phyloP scores from a whole-genome alignment of 2,797 vertebrate species.

The Glyptemys insculpta region DNA sequence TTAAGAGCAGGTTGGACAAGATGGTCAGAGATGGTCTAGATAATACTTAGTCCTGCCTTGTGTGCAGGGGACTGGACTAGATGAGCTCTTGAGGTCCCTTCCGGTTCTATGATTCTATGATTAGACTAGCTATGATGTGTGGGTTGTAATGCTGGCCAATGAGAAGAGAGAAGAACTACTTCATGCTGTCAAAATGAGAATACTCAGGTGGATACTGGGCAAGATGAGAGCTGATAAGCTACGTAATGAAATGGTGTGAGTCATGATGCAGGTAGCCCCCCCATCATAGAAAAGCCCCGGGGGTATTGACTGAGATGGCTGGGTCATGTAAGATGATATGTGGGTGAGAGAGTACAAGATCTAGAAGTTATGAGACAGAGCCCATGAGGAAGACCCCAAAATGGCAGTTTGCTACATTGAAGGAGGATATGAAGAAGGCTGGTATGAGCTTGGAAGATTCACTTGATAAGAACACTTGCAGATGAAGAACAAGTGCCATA shows the following conservation, averaged over 20 bases:
- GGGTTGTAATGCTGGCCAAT: background rate
- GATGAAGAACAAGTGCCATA: background rate
- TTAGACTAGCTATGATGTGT: constrained; percentile 19
- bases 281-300: background rate
- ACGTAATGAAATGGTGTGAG: background rate
- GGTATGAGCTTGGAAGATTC: background rate
- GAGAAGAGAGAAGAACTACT: background rate
- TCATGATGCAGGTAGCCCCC: background rate
- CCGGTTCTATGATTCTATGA: background rate
- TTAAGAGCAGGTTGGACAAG: no score
- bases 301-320: background rate
- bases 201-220: background rate
- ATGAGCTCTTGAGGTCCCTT: no score
- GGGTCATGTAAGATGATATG: background rate
- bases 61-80: no score
- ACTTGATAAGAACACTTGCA: background rate
- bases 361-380: background rate
- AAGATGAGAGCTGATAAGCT: background rate
- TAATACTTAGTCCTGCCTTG: no score
- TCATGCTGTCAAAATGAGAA: constrained; percentile 9
- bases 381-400: background rate
- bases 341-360: background rate
- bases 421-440: background rate
- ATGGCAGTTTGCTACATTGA: background rate
- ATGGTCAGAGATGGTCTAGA: no score